Evolutionary conservation across 2,113 vertebrate genomes (phyloP).

Genomic region (Brachyhypopomus occidentalis): DNA sequence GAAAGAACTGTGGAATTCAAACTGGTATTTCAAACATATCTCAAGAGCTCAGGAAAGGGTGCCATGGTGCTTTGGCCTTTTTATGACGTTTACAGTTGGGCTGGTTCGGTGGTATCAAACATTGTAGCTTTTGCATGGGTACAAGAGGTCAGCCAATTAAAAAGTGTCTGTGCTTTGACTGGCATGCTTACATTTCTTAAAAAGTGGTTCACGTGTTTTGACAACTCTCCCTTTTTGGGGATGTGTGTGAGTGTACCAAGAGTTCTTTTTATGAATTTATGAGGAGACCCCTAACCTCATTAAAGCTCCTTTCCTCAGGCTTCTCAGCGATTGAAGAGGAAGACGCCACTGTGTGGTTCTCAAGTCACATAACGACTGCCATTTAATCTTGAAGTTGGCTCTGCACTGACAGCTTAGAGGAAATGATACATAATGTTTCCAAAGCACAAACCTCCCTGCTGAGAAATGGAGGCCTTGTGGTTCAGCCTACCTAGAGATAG

Average conservation of each 20-base stretch:
- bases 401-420: background rate
- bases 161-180: no score
- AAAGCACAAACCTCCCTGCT: background rate
- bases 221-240: no score
- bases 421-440: constrained; percentile 7
- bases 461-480: constrained; percentile 28
- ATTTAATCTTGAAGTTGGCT: background rate
- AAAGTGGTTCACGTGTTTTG: no score
- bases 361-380: background rate
- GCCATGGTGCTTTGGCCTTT: no score
- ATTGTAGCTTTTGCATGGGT: no score
- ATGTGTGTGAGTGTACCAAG: background rate
- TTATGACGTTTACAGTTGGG: no score
- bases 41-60: no score
- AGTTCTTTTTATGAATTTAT: background rate
- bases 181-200: no score
- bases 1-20: no score
- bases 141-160: no score
- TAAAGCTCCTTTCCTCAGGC: background rate
- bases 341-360: constrained; percentile 4
- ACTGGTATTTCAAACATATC: no score
- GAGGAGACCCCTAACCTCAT: background rate
- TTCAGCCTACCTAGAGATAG: constrained; percentile 5
- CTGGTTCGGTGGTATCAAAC: no score
- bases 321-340: background rate